Evolutionary conservation across 2,797 vertebrate species (phyloP), one percentile per base, ranked within the genome.

Genomic region (Schizothorax lantsangensis): DNA sequence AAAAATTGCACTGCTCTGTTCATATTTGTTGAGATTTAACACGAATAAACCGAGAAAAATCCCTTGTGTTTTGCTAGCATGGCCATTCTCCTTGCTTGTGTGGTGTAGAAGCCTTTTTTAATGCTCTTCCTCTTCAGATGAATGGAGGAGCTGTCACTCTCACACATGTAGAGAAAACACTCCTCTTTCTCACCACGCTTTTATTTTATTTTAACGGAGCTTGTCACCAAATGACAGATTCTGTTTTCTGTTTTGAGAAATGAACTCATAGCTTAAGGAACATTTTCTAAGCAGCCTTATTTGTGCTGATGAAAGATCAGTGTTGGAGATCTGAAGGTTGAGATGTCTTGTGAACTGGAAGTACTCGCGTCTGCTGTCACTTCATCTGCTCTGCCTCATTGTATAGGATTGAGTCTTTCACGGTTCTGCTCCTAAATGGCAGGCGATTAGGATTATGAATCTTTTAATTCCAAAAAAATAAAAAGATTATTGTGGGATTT

Each of bases 21-120:
- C 96, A 98, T 98, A 98, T 95, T 97, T 98, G 97, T 98, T 97
- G 96, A 98, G 97, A 98, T 96, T 97, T 96, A 95, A 92, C 92
- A 93, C 93, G 92, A 96, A 94, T 92, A 96, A 96, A 94, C 94
- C 5, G 10, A 23, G 14, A 19, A 21, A 9, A 94, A 92, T 91
- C 91, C 91, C 91, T 88, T 94, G 85, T 96, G 93, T 94, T 94
- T 94, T 95, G 93, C 94, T 93, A 92, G 95, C 95, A 96, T 96
- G 96, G 94, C 92, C 90, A 92, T 96, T 96, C 95, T 94, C 94
- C 95, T 95, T 95, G 95, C 96, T 96, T 96, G 95, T 97, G 95
- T 96, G 93, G 91, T 95, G 94, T 95, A 94, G 95, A 94, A 92
- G 93, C 45, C 74, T 86, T 92, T 78, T 78, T 90, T 92, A 15